Evolutionary conservation across 2,113 vertebrate species (phyloP).

Genomic region (Orycteropus afer): DNA sequence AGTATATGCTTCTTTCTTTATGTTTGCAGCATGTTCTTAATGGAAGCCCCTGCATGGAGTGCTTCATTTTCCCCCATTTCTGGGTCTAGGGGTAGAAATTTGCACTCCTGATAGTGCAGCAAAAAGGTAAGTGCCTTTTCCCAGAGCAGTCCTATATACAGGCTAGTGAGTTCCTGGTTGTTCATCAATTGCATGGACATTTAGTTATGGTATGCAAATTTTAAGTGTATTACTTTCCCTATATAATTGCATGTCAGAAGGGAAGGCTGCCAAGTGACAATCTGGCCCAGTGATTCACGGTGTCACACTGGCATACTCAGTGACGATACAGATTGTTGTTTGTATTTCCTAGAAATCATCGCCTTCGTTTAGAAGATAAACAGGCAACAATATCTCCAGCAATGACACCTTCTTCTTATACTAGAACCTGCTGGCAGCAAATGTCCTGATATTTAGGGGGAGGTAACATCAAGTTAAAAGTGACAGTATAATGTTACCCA

Average conservation of each 20-base stretch:
- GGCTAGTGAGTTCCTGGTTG: not conserved
- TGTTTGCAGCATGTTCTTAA: not conserved
- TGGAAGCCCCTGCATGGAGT: not conserved
- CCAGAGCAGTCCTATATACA: not conserved
- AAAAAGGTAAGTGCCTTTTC: not conserved
- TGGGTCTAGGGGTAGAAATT: conserved; percentile 10
- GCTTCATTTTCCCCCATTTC: not conserved
- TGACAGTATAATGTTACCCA: not conserved
- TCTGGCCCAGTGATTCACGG: conserved; percentile 51
- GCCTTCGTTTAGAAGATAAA: conserved; percentile 6
- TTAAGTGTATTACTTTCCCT: conserved; percentile 16
- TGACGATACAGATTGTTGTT: conserved; percentile 61
- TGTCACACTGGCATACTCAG: conserved; percentile 54
- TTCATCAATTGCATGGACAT: conserved; percentile 19
- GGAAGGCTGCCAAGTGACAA: conserved; percentile 62
- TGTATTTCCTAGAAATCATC: conserved; percentile 70
- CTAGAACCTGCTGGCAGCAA: not conserved
- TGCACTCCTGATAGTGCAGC: not conserved
- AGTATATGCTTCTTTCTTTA: not conserved
- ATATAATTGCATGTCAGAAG: conserved; percentile 21
- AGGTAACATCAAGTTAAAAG: not conserved
- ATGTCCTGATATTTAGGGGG: not conserved
- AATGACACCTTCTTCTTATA: not conserved
- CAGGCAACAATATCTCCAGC: not conserved
- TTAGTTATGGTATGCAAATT: not conserved